Conservation (phyloP, 2,113 vertebrate species). For the Urocitellus parryii region DNA sequence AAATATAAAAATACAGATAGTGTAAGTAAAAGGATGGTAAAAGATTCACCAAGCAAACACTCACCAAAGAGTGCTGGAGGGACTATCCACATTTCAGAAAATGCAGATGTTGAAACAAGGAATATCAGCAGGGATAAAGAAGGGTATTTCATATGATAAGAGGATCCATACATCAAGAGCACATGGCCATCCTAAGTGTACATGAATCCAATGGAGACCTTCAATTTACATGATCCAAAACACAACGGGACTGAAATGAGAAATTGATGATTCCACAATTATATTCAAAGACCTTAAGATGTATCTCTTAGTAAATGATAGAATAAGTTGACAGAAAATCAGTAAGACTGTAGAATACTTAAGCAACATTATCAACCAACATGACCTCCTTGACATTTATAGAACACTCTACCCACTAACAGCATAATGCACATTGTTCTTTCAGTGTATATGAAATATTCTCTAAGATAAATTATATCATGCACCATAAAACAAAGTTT, state of each 20-base stretch:
- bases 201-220: neutral
- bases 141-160: neutral
- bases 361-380: neutral
- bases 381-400: neutral
- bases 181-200: neutral
- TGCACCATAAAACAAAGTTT: conserved; percentile 29
- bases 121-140: neutral
- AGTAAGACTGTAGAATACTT: neutral
- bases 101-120: neutral
- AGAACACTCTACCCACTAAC: neutral
- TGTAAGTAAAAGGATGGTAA: neutral
- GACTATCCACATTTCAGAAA: neutral
- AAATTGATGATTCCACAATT: neutral
- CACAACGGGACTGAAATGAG: neutral
- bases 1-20: neutral
- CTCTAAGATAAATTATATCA: neutral
- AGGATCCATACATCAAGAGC: neutral
- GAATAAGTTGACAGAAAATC: conserved; percentile 34
- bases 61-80: neutral
- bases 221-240: conserved; percentile 47
- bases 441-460: neutral
- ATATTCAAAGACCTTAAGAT: conserved; percentile 5
- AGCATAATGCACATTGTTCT: neutral
- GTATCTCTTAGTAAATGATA: conserved; percentile 21
- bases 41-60: neutral